phyloP scores from a whole-genome alignment of 92 coral and sea anemone genomes.

The Porites lobata region DNA sequence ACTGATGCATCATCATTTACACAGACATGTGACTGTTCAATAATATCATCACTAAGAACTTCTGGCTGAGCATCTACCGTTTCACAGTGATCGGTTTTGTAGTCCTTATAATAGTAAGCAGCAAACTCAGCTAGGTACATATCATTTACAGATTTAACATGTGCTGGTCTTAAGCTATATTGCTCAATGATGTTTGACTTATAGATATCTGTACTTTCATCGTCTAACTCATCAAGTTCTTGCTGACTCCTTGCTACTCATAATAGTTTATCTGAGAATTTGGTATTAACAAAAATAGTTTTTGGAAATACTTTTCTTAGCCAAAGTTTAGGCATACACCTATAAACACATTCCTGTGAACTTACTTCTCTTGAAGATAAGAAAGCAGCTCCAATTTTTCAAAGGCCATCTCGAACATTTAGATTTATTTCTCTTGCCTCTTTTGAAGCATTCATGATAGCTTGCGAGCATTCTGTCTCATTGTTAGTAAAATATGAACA shows the following conservation, averaged over 20 bases:
- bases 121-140: conserved; percentile 66
- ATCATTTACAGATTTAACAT: conserved; percentile 27
- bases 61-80: conserved; percentile 41
- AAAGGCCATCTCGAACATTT: conserved; percentile 29
- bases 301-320: conserved; percentile 63
- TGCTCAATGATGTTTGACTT: conserved; percentile 46
- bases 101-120: conserved; percentile 42
- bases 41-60: conserved; percentile 54
- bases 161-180: conserved; percentile 38
- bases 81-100: neutral
- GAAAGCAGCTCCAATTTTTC: conserved; percentile 57
- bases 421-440: conserved; percentile 21
- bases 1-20: conserved; percentile 13
- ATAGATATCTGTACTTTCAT: too few relatives aligned
- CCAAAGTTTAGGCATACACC: conserved; percentile 81
- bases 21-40: conserved; percentile 11
- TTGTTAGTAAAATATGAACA: neutral
- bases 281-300: conserved; percentile 56
- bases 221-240: too few relatives aligned
- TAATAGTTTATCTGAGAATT: conserved; percentile 29
- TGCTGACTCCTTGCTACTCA: conserved; percentile 7
- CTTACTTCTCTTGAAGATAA: conserved; percentile 67
- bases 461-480: conserved; percentile 54
- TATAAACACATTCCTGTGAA: neutral
- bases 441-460: conserved; percentile 29